These are phyloP conservation scores for Tamias sibiricus DNA, from an alignment of 2,113 vertebrate genomes.

Conservation along the genomic window DNA sequence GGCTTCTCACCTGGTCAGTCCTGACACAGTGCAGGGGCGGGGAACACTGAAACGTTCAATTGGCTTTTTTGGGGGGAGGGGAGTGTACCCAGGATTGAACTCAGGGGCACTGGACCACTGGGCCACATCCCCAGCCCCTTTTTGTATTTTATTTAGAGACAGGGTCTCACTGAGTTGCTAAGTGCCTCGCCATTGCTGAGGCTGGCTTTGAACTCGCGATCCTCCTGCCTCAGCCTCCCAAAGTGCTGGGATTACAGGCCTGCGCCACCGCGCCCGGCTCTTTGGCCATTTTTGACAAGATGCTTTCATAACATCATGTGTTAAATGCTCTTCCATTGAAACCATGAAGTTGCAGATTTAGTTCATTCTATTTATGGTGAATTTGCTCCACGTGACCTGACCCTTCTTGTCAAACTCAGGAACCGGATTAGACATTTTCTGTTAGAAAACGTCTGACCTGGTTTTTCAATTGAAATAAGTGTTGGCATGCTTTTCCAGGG, in stretches of 20 bases:
- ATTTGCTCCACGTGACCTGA: neutral
- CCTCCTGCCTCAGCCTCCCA: too few species aligned
- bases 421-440: neutral
- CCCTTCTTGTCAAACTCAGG: neutral
- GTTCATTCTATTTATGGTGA: neutral
- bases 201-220: too few species aligned
- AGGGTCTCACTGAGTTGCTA: too few species aligned
- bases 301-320: neutral
- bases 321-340: neutral
- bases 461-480: slow-evolving; percentile 14
- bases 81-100: too few species aligned
- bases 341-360: neutral
- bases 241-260: too few species aligned
- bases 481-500: neutral
- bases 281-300: neutral
- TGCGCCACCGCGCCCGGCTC: too few species aligned
- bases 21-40: neutral
- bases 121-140: too few species aligned
- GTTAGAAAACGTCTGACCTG: neutral
- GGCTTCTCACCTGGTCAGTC: neutral
- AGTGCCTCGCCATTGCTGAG: too few species aligned
- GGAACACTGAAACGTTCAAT: neutral
- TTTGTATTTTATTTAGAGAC: too few species aligned
- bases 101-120: too few species aligned
- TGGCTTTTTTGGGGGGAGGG: neutral